A percentile compares a stretch with the other conserved stretches of the same genome.
Conservation (phyloP, 1,140 invertebrate species). For the Ceratoteleas bidentatus region DNA sequence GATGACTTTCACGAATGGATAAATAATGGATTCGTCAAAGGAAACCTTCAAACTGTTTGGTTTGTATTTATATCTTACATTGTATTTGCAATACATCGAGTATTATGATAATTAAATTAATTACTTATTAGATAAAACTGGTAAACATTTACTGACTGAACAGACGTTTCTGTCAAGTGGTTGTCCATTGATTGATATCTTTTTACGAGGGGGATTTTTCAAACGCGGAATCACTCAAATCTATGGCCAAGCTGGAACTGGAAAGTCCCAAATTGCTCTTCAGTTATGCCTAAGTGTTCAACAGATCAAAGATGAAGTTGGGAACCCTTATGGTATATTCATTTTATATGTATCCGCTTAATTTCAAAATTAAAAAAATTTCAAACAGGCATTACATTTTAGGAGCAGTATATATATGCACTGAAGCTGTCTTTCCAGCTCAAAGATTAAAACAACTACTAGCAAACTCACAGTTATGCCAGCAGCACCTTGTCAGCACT, state of each 20-base stretch:
- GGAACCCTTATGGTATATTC: no score
- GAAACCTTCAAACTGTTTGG: no score
- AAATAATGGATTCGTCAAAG: no score
- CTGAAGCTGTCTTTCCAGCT: conserved; percentile 88
- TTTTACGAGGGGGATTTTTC: conserved; percentile 87
- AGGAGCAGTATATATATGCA: conserved; percentile 89
- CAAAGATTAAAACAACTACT: conserved; percentile 84
- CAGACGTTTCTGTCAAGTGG: no score
- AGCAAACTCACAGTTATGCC: conserved; percentile 69
- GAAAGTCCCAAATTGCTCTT: conserved; percentile 93
- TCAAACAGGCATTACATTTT: conserved; percentile 61
- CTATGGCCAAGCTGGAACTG: conserved; percentile 89
- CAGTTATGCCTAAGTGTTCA: conserved; percentile 86
- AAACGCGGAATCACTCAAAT: conserved; percentile 90
- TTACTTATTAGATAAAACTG: no score
- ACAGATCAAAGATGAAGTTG: conserved; percentile 75
- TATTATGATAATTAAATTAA: no score
- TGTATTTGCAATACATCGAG: no score
- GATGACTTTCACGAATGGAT: no score
- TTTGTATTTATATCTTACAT: no score
- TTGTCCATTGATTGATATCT: conserved; percentile 83
- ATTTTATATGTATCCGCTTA: no score
- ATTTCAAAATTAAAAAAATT: conserved; percentile 77
- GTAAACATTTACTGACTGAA: no score
- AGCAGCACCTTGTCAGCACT: conserved; percentile 72